Evolutionary conservation across 2,113 vertebrate species (phyloP).

Genomic region (Cettia cetti): DNA sequence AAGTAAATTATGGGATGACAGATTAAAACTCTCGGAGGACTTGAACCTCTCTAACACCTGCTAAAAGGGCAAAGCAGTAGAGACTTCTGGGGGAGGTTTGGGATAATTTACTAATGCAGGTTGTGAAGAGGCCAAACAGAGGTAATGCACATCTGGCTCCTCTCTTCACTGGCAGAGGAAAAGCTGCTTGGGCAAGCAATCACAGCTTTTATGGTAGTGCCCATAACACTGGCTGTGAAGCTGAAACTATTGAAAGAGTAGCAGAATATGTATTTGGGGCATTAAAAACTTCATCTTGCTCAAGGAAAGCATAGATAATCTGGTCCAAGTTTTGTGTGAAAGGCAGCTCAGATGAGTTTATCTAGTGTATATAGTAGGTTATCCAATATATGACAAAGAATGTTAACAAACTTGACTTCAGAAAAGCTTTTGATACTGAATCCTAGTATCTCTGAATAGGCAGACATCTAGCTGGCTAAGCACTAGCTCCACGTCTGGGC

Average conservation of each 20-base stretch:
- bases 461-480: background rate
- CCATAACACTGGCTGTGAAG: background rate
- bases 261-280: background rate
- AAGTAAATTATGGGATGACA: background rate
- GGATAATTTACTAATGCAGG: background rate
- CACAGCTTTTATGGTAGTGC: background rate
- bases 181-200: background rate
- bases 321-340: background rate
- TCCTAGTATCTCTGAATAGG: background rate
- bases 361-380: background rate
- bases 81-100: background rate
- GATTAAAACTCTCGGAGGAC: background rate
- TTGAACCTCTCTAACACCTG: background rate
- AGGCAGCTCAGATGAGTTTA: background rate
- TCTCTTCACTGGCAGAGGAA: background rate
- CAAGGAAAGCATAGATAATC: background rate
- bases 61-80: background rate
- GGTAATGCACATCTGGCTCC: background rate
- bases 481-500: background rate
- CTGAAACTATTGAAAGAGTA: background rate
- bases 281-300: background rate
- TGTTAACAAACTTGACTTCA: background rate
- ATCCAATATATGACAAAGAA: background rate
- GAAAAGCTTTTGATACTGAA: background rate
- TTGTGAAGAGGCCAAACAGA: background rate